A percentile compares a stretch with the other conserved stretches of the same genome.
Evolutionary conservation across 2,113 vertebrate genomes (phyloP).

Genomic region (Orientallactaga bullata): DNA sequence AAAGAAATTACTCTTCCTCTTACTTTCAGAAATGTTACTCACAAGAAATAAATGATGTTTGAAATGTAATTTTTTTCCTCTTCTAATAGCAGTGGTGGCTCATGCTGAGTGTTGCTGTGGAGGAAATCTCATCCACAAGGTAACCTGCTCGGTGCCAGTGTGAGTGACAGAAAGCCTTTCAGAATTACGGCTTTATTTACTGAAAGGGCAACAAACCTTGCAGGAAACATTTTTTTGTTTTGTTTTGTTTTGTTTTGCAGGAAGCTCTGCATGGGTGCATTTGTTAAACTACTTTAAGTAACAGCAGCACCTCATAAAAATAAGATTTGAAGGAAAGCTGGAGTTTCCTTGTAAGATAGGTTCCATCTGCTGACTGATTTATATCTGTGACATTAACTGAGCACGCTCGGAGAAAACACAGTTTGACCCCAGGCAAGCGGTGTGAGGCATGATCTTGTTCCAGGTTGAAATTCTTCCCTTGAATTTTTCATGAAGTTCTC

Average conservation of each 20-base stretch:
- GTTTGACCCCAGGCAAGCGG: conserved; percentile 88
- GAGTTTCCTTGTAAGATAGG: conserved; percentile 83
- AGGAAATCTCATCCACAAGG: neutral
- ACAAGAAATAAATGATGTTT: conserved; percentile 43
- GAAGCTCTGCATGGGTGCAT: conserved; percentile 34
- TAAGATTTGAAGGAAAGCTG: conserved; percentile 70
- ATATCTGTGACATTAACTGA: conserved; percentile 89
- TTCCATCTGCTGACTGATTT: conserved; percentile 91
- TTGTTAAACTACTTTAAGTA: conserved; percentile 81
- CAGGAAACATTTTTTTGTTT: conserved; percentile 75
- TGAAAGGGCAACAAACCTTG: conserved; percentile 33
- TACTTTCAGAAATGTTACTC: conserved; percentile 25
- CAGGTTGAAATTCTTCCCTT: conserved; percentile 92
- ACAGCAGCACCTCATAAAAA: conserved; percentile 76
- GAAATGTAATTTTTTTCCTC: conserved; percentile 29
- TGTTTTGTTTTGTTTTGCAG: neutral
- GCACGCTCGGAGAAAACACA: conserved; percentile 88
- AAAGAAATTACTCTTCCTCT: conserved; percentile 60
- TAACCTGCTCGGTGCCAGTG: too few species aligned
- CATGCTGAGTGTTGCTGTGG: neutral
- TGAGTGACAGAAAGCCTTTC: neutral
- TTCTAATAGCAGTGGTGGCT: neutral
- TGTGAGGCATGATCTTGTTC: conserved; percentile 87
- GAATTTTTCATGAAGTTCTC: conserved; percentile 96
- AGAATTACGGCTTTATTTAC: neutral